Evolutionary conservation across 2,888 invertebrate genomes (phyloP), one percentile per base, ranked within the genome.

Genomic region (Aleiodes leptofemur): DNA sequence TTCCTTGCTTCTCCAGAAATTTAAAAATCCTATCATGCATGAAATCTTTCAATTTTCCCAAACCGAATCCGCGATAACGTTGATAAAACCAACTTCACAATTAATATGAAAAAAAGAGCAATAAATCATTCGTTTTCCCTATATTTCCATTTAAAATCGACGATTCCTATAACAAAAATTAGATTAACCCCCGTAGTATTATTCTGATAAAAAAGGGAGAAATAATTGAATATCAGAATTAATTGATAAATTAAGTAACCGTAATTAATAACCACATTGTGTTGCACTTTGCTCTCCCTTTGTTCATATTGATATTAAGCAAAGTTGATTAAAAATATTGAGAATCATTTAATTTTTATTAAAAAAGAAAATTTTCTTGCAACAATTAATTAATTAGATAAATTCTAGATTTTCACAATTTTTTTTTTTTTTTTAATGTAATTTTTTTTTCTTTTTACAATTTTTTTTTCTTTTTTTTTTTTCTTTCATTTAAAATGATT

Each of bases 1-100:
- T 78, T 79, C 83, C 84, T 82, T 77, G 85, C 85, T 86, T 86
- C 14, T 84, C 77, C 69, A 79, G 78, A 83, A 82, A 82, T 77
- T 72, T 72, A 80, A 84, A 72, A 57, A 76, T 82, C 81, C 80
- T 77, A 55, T 79, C 76, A 75, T 78, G 84, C 85, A 86, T 86
- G 83, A 73, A 34, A 31, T 59, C 59, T 59, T 59, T 38, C n/a
- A n/a, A 34, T 59, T 43, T 43, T 43, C 11, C 8, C 59, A n/a
- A 8, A 59, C 34, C 34, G 38, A 59, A 11, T 31, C 29, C 59
- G 34, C 59, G 43, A 57, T 57, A 59, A 59, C 59, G 34, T 59
- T 57, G 1, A 57, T 34, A 0, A 13, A 34, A 59, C 23, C 7
- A 3, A 59, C 7, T 34, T 57, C 57, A 43, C 8, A n/a, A 59